Evolutionary conservation across 2,113 vertebrate genomes (phyloP).

Genomic region (Amblyornis subalaris): DNA sequence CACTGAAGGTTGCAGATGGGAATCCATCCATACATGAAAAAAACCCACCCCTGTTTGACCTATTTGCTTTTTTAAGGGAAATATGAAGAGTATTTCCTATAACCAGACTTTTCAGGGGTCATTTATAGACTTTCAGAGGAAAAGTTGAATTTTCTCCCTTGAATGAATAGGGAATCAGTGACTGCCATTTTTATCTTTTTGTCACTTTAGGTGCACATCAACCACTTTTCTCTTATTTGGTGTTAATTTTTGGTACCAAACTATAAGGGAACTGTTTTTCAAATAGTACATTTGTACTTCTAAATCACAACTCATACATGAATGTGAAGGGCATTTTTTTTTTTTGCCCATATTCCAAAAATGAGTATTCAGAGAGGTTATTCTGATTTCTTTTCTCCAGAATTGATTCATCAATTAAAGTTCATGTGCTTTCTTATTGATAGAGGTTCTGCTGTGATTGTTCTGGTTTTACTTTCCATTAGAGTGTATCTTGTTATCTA

Average conservation of each 20-base stretch:
- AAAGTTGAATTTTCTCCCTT: not conserved
- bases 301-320: not conserved
- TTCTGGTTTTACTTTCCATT: conserved; percentile 16
- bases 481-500: not conserved
- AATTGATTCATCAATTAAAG: not conserved
- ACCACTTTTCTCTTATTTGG: not conserved
- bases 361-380: not conserved
- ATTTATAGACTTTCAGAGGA: not conserved
- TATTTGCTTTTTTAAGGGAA: not conserved
- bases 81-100: not conserved
- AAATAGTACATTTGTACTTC: not conserved
- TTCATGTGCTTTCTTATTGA: not conserved
- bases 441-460: not conserved
- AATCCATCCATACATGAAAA: not conserved
- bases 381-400: not conserved
- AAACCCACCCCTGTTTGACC: fast-evolving
- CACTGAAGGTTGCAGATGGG: not conserved
- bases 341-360: not conserved
- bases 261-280: not conserved
- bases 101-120: not conserved
- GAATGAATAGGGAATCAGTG: not conserved
- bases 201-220: not conserved
- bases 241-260: not conserved
- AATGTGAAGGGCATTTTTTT: not conserved
- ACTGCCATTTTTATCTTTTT: not conserved